These are phyloP conservation scores for Puma concolor DNA, from an alignment of 2,113 vertebrate genomes.

Conservation along the genomic window DNA sequence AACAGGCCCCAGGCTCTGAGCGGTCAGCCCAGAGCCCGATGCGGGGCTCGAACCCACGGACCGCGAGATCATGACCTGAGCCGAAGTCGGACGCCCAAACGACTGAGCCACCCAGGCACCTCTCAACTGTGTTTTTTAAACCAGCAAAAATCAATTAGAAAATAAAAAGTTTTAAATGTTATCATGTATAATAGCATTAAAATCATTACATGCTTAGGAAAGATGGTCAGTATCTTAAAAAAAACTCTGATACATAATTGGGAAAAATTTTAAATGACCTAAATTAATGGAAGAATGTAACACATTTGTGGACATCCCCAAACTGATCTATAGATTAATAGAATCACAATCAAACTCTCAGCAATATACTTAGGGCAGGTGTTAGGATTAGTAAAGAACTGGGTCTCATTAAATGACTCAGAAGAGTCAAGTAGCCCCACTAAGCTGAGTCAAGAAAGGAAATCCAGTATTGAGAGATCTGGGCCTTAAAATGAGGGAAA, in stretches of 20 bases:
- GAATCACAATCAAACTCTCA: background rate
- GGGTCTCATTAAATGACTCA: background rate
- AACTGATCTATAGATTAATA: background rate
- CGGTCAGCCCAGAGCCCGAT: no score
- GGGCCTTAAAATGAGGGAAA: background rate
- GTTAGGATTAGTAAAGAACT: background rate
- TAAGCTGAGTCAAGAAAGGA: background rate
- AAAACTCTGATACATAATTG: background rate
- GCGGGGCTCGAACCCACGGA: no score
- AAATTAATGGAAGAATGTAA: background rate
- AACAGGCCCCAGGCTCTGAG: no score
- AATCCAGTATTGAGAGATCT: background rate
- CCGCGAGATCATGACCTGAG: no score
- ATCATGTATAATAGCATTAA: background rate
- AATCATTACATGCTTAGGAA: slow-evolving; percentile 1
- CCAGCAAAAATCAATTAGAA: background rate
- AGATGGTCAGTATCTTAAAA: background rate
- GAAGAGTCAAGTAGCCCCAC: background rate
- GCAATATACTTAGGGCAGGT: background rate
- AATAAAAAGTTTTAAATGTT: background rate
- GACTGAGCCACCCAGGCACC: no score
- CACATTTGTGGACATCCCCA: background rate
- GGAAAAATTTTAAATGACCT: background rate
- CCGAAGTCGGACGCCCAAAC: no score
- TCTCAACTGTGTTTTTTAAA: background rate